phyloP scores from a whole-genome alignment of 2,797 vertebrate genomes.

The Carcharodon carcharias region DNA sequence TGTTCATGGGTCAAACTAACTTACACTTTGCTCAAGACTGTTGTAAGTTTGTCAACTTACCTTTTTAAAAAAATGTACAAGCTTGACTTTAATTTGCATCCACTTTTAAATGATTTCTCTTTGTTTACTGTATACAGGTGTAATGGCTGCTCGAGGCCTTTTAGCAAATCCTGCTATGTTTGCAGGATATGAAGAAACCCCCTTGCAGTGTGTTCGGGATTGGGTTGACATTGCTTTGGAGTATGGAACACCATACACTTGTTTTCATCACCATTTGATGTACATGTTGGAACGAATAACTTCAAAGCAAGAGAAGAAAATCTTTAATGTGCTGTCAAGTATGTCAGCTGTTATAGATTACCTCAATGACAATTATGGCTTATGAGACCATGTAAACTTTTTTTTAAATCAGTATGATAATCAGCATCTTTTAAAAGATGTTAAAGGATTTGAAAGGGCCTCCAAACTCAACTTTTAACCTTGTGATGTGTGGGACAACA shows the following conservation, averaged over 20 bases:
- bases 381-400: slow-evolving; percentile 44
- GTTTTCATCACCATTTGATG: slow-evolving; percentile 94
- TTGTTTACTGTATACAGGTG: slow-evolving; percentile 55
- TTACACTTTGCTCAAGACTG: no score
- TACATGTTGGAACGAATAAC: slow-evolving; percentile 94
- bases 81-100: slow-evolving; percentile 39
- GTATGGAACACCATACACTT: slow-evolving; percentile 84
- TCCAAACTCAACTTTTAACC: not conserved
- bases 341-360: slow-evolving; percentile 88
- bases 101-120: not conserved
- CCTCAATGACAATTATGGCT: slow-evolving; percentile 71
- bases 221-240: slow-evolving; percentile 85
- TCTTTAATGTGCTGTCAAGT: slow-evolving; percentile 87
- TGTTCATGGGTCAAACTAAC: no score
- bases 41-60: not conserved
- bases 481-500: not conserved
- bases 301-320: slow-evolving; percentile 85
- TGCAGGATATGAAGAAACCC: slow-evolving; percentile 82
- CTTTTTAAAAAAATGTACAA: not conserved
- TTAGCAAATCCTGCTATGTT: slow-evolving; percentile 95
- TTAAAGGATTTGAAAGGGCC: not conserved
- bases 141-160: slow-evolving; percentile 90
- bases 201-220: slow-evolving; percentile 84
- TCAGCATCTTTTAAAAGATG: not conserved
- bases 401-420: not conserved